Evolutionary conservation across 2,113 vertebrate genomes (phyloP), one percentile per base, ranked within the genome.

Genomic region (Plecotus auritus): DNA sequence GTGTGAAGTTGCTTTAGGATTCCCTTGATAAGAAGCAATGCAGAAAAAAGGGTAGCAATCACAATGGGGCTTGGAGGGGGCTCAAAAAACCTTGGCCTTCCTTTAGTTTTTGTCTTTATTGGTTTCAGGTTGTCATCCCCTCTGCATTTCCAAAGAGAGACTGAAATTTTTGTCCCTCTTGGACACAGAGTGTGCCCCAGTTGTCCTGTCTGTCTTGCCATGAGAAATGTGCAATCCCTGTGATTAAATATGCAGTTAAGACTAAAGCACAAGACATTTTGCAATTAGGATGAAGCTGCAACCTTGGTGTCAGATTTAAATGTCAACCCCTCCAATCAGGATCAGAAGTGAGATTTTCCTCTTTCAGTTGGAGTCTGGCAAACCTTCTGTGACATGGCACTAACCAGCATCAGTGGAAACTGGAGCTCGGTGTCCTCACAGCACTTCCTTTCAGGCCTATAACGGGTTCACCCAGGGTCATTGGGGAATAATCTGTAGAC

Each of bases 171-270:
- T 76, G 17, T 69, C 67, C 37, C 83, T 64, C 0, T 84, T 82
- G 40, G 93, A 77, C 74, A 26, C 32, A 47, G 59, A 61, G 54
- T 70, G 23, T 56, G 7, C 26, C 32, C 22, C 64, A 23, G 6
- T 45, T 88, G n/a, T 47, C 89, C 72, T 32, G 54, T 88, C 96
- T 82, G 45, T 2, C 28, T 96, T 92, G 20, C 51, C 30, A 0
- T 0, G 77, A 64, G 42, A 49, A 10, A 47, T 91, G 93, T 84
- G 84, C 49, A 88, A 87, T 96, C 88, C 86, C 45, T 78, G 40
- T 74, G 95, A 98, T 97, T 97, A 97, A 97, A 97, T 40, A 87
- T 82, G 94, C 97, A 97, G 69, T 92, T 92, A 97, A 97, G 93
- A 93, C 67, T 59, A 74, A 93, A 94, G 95, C 87, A 69, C 74